A percentile compares a stretch with the other conserved stretches of the same genome.
Evolutionary conservation across 2,888 invertebrate species (phyloP).

Genomic region (Ichneumon xanthorius): DNA sequence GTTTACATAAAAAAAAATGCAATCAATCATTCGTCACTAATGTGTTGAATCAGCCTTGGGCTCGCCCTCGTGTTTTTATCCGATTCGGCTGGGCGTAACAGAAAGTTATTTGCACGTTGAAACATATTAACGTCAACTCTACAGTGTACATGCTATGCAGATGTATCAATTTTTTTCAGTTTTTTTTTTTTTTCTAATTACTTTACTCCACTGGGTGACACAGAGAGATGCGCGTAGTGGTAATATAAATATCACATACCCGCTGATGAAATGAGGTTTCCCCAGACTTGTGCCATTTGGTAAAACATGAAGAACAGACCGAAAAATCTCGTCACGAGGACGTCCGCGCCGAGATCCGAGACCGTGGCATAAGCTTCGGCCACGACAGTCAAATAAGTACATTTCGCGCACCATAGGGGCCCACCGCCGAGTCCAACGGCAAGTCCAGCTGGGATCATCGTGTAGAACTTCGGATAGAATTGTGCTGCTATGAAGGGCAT

Average conservation of each 20-base stretch:
- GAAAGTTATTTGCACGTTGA: conserved; percentile 17
- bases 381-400: conserved; percentile 95
- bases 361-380: conserved; percentile 92
- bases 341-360: conserved; percentile 89
- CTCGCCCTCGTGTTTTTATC: background rate
- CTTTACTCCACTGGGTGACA: background rate
- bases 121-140: background rate
- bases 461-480: conserved; percentile 94
- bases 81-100: background rate
- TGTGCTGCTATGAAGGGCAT: conserved; percentile 96
- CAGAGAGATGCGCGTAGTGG: background rate
- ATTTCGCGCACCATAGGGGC: conserved; percentile 98
- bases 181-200: background rate
- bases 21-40: conserved; percentile 6
- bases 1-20: background rate
- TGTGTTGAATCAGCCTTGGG: background rate
- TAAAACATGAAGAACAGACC: conserved; percentile 98
- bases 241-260: conserved; percentile 85
- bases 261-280: conserved; percentile 95
- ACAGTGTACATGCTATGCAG: background rate
- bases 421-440: conserved; percentile 95
- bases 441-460: conserved; percentile 93
- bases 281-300: conserved; percentile 98
- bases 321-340: conserved; percentile 95
- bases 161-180: background rate